These are phyloP conservation scores for Xylophagus ater DNA, from an alignment of 2,888 invertebrate genomes.

Conservation along the genomic window DNA sequence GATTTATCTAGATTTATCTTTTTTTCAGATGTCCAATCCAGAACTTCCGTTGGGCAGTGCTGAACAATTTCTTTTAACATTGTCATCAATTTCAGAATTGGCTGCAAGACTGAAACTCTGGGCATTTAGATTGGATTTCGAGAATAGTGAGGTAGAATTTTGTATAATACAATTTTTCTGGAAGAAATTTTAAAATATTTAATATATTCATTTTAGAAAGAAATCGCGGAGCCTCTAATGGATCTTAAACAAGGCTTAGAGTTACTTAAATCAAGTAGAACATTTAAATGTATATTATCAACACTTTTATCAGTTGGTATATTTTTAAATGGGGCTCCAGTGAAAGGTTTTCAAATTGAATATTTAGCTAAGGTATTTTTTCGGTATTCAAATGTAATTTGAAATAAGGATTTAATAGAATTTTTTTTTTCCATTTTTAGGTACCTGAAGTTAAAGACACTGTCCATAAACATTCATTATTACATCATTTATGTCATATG, in stretches of 20 bases:
- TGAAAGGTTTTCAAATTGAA: slow-evolving; percentile 94
- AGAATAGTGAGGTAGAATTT: slow-evolving; percentile 87
- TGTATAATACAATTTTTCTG: too few species aligned
- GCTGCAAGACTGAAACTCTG: slow-evolving; percentile 88
- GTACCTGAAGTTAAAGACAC: slow-evolving; percentile 98
- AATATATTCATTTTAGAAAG: slow-evolving; percentile 47
- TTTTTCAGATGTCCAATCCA: slow-evolving; percentile 31
- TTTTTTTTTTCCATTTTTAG: slow-evolving; percentile 21
- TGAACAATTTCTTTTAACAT: slow-evolving; percentile 94
- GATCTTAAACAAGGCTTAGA: slow-evolving; percentile 96
- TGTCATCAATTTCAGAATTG: slow-evolving; percentile 92
- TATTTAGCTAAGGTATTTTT: slow-evolving; percentile 83
- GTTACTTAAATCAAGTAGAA: slow-evolving; percentile 79
- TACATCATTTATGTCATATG: slow-evolving; percentile 95
- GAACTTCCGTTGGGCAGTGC: slow-evolving; percentile 64
- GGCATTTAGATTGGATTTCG: slow-evolving; percentile 98
- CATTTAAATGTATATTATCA: slow-evolving; percentile 89
- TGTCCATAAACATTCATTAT: slow-evolving; percentile 94
- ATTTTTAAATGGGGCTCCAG: slow-evolving; percentile 85
- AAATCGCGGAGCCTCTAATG: slow-evolving; percentile 97
- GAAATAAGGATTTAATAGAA: not conserved
- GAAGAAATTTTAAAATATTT: slow-evolving; percentile 8
- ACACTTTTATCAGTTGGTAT: slow-evolving; percentile 91
- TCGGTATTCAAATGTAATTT: too few species aligned
- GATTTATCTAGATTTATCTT: not conserved